Percentiles rank a stretch among this genome's conserved stretches.
These are phyloP conservation scores for Pleuronectes platessa DNA, from an alignment of 2,113 vertebrate species.

Conservation along the genomic window DNA sequence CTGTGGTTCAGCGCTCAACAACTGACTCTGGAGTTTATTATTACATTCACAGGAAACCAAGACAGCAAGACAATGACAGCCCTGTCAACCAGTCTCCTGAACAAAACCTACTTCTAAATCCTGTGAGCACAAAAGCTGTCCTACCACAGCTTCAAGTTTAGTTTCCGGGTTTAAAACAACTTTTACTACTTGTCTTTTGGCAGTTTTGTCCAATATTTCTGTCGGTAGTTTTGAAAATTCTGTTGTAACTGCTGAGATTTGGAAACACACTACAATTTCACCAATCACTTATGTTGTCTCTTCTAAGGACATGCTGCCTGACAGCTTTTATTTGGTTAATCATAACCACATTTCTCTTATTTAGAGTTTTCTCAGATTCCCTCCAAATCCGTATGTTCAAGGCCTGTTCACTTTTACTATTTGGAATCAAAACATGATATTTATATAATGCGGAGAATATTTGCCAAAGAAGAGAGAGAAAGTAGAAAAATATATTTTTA, in stretches of 20 bases:
- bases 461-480: too few relatives aligned
- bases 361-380: too few relatives aligned
- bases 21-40: conserved; percentile 46
- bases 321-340: too few relatives aligned
- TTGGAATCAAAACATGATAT: too few relatives aligned
- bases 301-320: too few relatives aligned
- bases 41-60: conserved; percentile 9
- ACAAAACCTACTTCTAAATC: conserved; percentile 1
- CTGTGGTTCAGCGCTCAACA: conserved; percentile 33
- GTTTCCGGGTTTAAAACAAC: background rate
- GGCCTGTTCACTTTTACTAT: too few relatives aligned
- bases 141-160: background rate
- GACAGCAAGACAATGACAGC: conserved; percentile 29
- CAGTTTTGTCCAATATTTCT: background rate
- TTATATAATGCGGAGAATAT: too few relatives aligned
- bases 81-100: conserved; percentile 1
- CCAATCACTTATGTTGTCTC: too few relatives aligned
- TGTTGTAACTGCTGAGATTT: background rate
- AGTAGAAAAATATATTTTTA: too few relatives aligned
- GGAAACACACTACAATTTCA: too few relatives aligned
- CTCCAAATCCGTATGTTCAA: too few relatives aligned
- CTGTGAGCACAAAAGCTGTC: background rate
- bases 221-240: background rate
- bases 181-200: background rate
- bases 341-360: too few relatives aligned